These are phyloP conservation scores for Monoplex corrugatus DNA, from an alignment of 2,888 invertebrate species.

Conservation along the genomic window DNA sequence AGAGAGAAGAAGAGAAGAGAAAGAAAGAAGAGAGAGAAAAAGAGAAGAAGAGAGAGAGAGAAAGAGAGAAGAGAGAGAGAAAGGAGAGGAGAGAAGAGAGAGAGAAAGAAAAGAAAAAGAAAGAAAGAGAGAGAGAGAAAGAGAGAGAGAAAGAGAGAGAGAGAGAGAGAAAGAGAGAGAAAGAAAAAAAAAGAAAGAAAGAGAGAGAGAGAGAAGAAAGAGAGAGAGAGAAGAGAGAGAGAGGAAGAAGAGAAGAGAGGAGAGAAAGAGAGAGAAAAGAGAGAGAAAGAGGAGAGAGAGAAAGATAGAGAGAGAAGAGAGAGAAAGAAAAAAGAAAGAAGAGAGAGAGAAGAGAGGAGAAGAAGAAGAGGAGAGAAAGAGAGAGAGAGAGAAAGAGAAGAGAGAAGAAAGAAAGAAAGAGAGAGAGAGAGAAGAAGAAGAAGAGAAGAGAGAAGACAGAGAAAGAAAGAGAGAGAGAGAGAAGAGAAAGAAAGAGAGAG, in stretches of 20 bases:
- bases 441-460: slow-evolving; percentile 32
- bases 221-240: not conserved
- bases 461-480: slow-evolving; percentile 17
- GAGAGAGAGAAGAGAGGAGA: not conserved
- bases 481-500: not conserved
- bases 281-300: too few relatives aligned
- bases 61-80: too few relatives aligned
- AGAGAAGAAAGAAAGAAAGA: slow-evolving; percentile 17
- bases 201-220: not conserved
- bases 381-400: slow-evolving; percentile 24
- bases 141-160: not conserved
- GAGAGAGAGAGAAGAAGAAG: slow-evolving; percentile 12
- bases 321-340: not conserved
- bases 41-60: too few relatives aligned
- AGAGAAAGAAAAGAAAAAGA: not conserved
- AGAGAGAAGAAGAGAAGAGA: not conserved
- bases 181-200: not conserved
- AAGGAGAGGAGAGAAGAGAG: not conserved
- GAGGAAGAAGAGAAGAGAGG: not conserved
- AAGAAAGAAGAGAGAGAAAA: not conserved
- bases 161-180: not conserved
- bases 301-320: not conserved
- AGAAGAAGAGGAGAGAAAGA: not conserved
- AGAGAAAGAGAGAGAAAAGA: not conserved
- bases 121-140: not conserved